These are phyloP conservation scores for Promerops cafer DNA, from an alignment of 2,113 vertebrate species.

Conservation along the genomic window DNA sequence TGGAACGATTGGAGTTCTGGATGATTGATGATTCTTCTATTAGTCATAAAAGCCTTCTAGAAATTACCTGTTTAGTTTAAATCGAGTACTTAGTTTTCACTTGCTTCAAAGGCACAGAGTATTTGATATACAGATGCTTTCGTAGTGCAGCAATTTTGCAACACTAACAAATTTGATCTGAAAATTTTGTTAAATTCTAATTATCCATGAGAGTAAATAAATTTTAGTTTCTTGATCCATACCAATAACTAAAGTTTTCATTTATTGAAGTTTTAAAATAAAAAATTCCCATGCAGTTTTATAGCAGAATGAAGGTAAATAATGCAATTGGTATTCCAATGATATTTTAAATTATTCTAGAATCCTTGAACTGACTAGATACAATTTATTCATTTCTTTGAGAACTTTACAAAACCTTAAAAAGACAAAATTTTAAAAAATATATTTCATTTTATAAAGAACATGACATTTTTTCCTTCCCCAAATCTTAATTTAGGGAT, in stretches of 20 bases:
- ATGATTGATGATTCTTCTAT: neutral
- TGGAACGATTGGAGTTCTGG: neutral
- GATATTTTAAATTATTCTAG: neutral
- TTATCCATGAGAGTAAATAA: neutral
- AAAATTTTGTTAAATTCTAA: neutral
- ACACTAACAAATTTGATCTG: neutral
- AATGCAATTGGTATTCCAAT: neutral
- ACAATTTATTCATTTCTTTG: neutral
- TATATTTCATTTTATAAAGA: neutral
- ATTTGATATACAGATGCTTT: neutral
- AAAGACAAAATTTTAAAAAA: neutral
- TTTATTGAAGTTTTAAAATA: neutral
- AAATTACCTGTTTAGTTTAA: neutral
- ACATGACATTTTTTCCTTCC: neutral
- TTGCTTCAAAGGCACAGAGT: neutral
- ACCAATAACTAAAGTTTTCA: neutral
- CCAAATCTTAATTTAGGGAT: neutral
- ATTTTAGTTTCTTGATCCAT: neutral
- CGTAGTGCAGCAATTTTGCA: neutral
- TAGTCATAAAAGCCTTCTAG: neutral
- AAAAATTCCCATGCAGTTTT: neutral
- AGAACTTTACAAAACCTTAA: neutral
- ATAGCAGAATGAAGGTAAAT: neutral
- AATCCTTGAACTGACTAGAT: neutral
- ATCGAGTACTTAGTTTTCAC: neutral